Evolutionary conservation across 2,113 vertebrate species (phyloP).

Genomic region (Talpa occidentalis): DNA sequence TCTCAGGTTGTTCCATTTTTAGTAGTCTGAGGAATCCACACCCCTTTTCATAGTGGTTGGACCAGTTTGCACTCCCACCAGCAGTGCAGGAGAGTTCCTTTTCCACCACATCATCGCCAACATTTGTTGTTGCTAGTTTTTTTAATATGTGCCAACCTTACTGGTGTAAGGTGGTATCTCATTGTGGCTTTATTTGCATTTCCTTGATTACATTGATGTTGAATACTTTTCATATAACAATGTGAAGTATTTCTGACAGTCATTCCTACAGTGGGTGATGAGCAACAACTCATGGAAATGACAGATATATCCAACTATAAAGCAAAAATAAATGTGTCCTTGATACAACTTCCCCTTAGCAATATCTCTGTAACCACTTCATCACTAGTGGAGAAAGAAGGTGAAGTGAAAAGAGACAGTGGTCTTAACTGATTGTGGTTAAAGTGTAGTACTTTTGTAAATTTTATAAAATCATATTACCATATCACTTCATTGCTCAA

Average conservation of each 20-base stretch:
- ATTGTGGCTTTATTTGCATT: no score
- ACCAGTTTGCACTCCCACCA: no score
- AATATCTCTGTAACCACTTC: neutral
- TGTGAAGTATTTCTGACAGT: constrained; percentile 34
- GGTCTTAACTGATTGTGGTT: neutral
- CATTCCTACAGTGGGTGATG: neutral
- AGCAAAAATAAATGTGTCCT: constrained; percentile 4
- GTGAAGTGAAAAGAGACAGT: neutral
- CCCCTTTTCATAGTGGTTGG: no score
- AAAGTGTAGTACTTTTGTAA: constrained; percentile 32
- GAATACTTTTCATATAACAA: no score
- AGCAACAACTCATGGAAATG: neutral
- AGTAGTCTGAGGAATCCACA: no score
- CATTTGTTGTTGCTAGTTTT: no score
- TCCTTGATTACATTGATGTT: no score
- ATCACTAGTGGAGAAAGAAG: neutral
- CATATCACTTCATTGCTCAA: neutral
- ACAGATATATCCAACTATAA: neutral
- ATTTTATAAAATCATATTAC: constrained; percentile 3
- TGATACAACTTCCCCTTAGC: neutral
- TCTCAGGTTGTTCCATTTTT: no score
- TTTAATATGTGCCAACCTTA: no score
- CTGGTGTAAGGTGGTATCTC: no score
- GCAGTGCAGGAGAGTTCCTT: no score
- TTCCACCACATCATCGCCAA: no score